Conservation (phyloP, 2,888 invertebrate species). For the Dryomyza anilis region DNA sequence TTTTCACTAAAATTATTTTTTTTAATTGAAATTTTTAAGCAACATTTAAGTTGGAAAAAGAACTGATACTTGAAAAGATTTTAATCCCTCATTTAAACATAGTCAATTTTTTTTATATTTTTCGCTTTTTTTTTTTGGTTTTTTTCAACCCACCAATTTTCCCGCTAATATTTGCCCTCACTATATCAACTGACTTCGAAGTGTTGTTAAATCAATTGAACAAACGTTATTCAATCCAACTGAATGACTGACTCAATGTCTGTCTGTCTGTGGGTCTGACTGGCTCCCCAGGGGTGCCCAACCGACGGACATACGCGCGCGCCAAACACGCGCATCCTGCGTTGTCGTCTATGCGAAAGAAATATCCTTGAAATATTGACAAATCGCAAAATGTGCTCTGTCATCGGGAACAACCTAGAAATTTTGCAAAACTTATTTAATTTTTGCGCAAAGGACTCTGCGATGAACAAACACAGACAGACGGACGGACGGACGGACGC, state of each 20-base stretch:
- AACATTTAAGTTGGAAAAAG: no score
- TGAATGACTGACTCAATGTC: no score
- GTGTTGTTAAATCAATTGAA: slow-evolving; percentile 11
- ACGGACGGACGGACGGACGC: not conserved
- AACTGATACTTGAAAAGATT: no score
- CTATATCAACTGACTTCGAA: not conserved
- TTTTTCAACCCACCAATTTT: not conserved
- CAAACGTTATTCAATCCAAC: no score
- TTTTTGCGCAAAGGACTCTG: slow-evolving; percentile 7
- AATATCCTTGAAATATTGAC: not conserved
- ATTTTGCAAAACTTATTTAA: slow-evolving; percentile 16
- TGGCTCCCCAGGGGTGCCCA: slow-evolving; percentile 16
- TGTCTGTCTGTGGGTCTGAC: no score
- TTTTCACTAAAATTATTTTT: no score
- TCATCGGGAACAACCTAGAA: not conserved
- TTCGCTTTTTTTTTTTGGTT: no score
- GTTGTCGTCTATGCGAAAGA: not conserved
- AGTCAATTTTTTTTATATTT: no score
- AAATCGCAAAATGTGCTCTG: not conserved
- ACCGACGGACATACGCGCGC: not conserved
- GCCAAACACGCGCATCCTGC: slow-evolving; percentile 13
- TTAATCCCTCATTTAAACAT: no score
- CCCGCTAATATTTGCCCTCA: not conserved
- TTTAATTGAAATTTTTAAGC: no score
- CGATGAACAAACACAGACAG: not conserved